Base-by-base conservation (phyloP, 2,888 invertebrate species). In the Lomographa bimaculata region DNA sequence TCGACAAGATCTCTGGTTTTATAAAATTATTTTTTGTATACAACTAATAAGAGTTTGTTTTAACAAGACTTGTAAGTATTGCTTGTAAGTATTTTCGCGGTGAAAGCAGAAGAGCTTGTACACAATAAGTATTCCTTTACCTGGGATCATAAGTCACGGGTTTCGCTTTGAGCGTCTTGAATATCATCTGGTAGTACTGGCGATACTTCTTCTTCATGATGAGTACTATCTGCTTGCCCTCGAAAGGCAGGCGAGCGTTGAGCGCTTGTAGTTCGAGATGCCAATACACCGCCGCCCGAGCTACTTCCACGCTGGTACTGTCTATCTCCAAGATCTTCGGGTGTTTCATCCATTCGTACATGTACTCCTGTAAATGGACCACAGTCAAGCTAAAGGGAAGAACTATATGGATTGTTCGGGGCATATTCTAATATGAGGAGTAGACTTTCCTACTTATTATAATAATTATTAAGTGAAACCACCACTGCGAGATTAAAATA, bases 141-240 rank as follows among this genome's bases (percentile, higher is more conserved):
- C 87, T 79, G 6, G 87, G 89, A 54, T 89, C 89, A 46, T 89
- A 89, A 33, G 85, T 83, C 1, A 87, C 69, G 1, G 87, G 78
- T 44, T 87, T 87, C 1, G 89, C 89, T 54, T 87, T 89, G 4
- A 89, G 57, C 0, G 82, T 65, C 54, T 86, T 87, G 56, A 89
- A 87, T 56, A 89, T 78, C 86, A 89, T 87, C 43, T 87, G 84
- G 58, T 87, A 89, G 57, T 89, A 89, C 54, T 84, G 87, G 11
- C 87, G 60, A 50, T 89, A 89, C 44, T 87, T 89, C 50, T 80
- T 86, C 66, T 84, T 84, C 89, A 89, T 89, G 16, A 89, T 84
- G 3, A 89, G 73, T 7, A 87, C 85, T 4, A 89, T 73, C 52
- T 87, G 87, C 48, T 85, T 87, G 0, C 89, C 87, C 57, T 89